Conservation (phyloP, 2,888 invertebrate species). For the Melangyna quadrimaculata region DNA sequence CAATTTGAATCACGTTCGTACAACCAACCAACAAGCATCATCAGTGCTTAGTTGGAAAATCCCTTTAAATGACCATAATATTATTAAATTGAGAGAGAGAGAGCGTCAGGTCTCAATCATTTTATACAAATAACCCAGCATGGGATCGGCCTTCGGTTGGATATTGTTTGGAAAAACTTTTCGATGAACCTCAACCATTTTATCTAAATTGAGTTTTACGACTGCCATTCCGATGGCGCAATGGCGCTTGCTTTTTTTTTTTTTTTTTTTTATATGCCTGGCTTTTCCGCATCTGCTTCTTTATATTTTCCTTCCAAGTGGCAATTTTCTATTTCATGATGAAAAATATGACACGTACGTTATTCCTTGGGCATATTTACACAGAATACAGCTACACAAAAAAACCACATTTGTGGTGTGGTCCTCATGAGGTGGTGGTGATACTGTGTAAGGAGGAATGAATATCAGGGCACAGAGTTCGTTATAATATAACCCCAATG, state of each 20-base stretch:
- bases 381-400: neutral
- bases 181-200: constrained; percentile 64
- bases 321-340: constrained; percentile 55
- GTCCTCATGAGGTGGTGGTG: neutral
- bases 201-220: constrained; percentile 70
- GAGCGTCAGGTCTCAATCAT: constrained; percentile 66
- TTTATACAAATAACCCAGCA: constrained; percentile 23
- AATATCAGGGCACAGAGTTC: neutral
- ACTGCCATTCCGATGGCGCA: constrained; percentile 40
- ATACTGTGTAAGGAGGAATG: neutral
- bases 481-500: neutral
- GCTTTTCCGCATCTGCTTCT: neutral
- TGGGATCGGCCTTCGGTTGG: too few species aligned
- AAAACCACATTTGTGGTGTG: neutral
- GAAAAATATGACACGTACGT: constrained; percentile 67
- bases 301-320: neutral
- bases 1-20: constrained; percentile 51
- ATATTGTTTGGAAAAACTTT: constrained; percentile 33
- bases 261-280: neutral
- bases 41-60: constrained; percentile 58
- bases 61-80: constrained; percentile 60
- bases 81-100: constrained; percentile 37
- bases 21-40: neutral
- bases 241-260: constrained; percentile 28
- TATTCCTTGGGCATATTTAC: constrained; percentile 22